phyloP scores from a whole-genome alignment of 2,888 invertebrate genomes.

The Pediacus dermestoides region DNA sequence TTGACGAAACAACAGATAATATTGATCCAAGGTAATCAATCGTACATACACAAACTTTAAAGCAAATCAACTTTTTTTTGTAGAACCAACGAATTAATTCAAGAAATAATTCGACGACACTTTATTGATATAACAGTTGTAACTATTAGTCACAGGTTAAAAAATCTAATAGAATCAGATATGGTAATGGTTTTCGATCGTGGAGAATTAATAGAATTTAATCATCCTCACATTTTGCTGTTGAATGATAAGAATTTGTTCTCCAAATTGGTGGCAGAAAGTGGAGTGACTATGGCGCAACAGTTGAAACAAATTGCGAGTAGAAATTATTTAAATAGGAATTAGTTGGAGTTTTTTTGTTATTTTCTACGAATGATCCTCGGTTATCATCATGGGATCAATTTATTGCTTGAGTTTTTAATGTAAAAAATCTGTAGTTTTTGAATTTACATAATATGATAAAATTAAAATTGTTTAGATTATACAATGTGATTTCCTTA shows the following conservation, averaged over 20 bases:
- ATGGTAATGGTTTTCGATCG: constrained; percentile 76
- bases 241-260: constrained; percentile 59
- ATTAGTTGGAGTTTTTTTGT: too few relatives aligned
- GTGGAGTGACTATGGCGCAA: constrained; percentile 51
- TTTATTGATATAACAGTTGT: constrained; percentile 74
- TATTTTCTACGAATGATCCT: too few relatives aligned
- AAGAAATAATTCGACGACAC: constrained; percentile 68
- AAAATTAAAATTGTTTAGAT: too few relatives aligned
- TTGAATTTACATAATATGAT: too few relatives aligned
- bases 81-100: constrained; percentile 71
- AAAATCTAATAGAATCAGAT: constrained; percentile 60
- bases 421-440: too few relatives aligned
- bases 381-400: too few relatives aligned
- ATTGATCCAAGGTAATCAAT: constrained; percentile 2
- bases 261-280: constrained; percentile 64
- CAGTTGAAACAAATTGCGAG: too few relatives aligned
- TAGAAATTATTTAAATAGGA: too few relatives aligned
- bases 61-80: too few relatives aligned
- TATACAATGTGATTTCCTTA: too few relatives aligned
- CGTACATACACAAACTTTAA: not conserved
- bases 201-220: constrained; percentile 71
- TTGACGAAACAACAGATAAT: constrained; percentile 57
- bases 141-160: constrained; percentile 71
- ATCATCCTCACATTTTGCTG: constrained; percentile 67
- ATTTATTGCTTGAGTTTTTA: too few relatives aligned